Conservation (phyloP, 2,113 vertebrate genomes). For the Hemiscyllium ocellatum region DNA sequence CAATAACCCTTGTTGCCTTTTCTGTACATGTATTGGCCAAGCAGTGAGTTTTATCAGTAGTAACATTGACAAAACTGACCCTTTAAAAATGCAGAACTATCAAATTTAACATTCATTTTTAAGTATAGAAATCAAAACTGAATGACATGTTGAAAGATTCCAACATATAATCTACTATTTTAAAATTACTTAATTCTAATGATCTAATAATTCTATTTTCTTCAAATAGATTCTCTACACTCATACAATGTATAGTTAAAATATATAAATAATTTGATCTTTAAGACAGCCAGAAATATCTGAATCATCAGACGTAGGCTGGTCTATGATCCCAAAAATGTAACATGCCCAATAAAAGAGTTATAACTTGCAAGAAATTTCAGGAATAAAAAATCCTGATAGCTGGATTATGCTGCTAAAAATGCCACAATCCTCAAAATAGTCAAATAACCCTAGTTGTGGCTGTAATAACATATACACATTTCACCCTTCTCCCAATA, state of each 20-base stretch:
- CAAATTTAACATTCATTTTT: conserved; percentile 3
- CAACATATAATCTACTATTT: neutral
- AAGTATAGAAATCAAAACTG: neutral
- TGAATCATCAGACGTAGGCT: neutral
- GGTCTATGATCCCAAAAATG: neutral
- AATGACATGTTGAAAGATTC: neutral
- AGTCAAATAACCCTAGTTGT: neutral
- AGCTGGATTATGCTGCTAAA: neutral
- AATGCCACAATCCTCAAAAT: neutral
- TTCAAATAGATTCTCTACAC: too few species aligned
- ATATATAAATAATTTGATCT: neutral
- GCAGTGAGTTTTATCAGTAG: neutral
- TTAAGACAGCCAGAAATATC: neutral
- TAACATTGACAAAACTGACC: neutral
- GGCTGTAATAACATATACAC: neutral
- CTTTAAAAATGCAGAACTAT: neutral
- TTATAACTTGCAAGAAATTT: neutral
- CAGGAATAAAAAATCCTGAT: neutral
- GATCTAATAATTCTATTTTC: neutral
- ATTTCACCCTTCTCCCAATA: neutral
- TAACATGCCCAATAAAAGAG: neutral
- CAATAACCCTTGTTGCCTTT: neutral
- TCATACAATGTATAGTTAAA: neutral
- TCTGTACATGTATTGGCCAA: neutral
- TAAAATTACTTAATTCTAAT: neutral